These are phyloP conservation scores for Helobdella robusta DNA, from an alignment of 2,888 invertebrate species.

Conservation along the genomic window DNA sequence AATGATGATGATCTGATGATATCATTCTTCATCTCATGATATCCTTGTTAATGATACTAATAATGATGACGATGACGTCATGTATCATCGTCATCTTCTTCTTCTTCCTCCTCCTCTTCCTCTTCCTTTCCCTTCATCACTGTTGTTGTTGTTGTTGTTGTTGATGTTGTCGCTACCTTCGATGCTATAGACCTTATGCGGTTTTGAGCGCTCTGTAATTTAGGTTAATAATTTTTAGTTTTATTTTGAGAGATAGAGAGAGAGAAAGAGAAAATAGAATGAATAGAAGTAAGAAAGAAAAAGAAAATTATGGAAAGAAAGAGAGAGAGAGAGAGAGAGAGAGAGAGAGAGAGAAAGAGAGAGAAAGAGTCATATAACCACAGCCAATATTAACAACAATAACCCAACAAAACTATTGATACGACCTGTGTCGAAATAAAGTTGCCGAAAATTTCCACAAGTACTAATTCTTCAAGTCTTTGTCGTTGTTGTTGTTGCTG, in stretches of 20 bases:
- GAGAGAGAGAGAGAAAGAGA: too few relatives aligned
- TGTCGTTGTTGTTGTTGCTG: constrained; percentile 7
- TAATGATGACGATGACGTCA: too few relatives aligned
- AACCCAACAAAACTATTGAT: too few relatives aligned
- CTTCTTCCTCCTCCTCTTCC: constrained; percentile 12
- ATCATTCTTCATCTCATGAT: not conserved
- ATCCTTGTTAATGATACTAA: too few relatives aligned
- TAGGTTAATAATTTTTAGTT: not conserved
- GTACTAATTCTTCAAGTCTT: constrained; percentile 33
- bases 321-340: too few relatives aligned
- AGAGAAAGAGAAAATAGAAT: too few relatives aligned
- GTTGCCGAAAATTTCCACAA: constrained; percentile 36
- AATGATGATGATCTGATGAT: not conserved
- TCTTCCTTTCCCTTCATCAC: not conserved
- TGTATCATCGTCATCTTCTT: constrained; percentile 24
- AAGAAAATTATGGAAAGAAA: too few relatives aligned
- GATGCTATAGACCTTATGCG: constrained; percentile 30
- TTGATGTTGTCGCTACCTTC: constrained; percentile 9
- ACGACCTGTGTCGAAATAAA: constrained; percentile 37
- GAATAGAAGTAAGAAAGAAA: too few relatives aligned
- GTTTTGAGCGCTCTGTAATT: constrained; percentile 28
- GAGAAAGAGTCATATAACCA: too few relatives aligned
- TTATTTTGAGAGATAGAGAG: too few relatives aligned
- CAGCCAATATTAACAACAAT: too few relatives aligned
- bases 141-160: not conserved